Evolutionary conservation across 2,888 invertebrate genomes (phyloP), one percentile per base, ranked within the genome.

Genomic region (Empis stercorea): DNA sequence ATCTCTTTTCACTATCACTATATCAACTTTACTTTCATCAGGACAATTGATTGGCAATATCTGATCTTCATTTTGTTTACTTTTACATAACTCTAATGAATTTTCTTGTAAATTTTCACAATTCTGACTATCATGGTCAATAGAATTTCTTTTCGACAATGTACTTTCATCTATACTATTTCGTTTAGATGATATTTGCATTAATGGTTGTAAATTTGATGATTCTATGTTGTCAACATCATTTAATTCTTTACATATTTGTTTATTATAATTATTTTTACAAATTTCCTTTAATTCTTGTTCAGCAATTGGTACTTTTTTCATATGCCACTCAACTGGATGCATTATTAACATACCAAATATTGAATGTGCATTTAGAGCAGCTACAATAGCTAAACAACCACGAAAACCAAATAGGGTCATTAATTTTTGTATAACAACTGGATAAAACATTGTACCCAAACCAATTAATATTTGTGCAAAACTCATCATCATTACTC

Each of bases 401-500:
- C 84, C 85, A 51, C 81, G 69, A 59, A 82, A 84, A 3, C 85
- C 85, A 52, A 81, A 84, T 51, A 68, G 66, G 0, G 73, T 70
- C 55, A 82, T 66, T 10, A 80, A 68, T 47, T 72, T 72, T 36
- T 80, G 80, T 37, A 80, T 76, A 3, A 78, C 59, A 47, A 78
- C 73, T 0, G 86, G 85, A 59, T 79, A 82, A 0, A 78, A 71
- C 58, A 85, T 85, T 9, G 77, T 76, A 0, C 79, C 79, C 38
- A 80, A 61, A 10, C 81, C 82, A 55, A 84, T 79, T 52, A 82
- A 65, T 0, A 80, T 76, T 62, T 86, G 86, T n/a, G 81, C 76
- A 11, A 80, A 73, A 48, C 82, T 80, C 81, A 84, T 85, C 72
- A 84, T 80, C 45, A 81, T 73, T 0, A 80, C 79, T 7, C 84